phyloP scores from a whole-genome alignment of 2,888 invertebrate species.

The Macrosiphum euphorbiae region DNA sequence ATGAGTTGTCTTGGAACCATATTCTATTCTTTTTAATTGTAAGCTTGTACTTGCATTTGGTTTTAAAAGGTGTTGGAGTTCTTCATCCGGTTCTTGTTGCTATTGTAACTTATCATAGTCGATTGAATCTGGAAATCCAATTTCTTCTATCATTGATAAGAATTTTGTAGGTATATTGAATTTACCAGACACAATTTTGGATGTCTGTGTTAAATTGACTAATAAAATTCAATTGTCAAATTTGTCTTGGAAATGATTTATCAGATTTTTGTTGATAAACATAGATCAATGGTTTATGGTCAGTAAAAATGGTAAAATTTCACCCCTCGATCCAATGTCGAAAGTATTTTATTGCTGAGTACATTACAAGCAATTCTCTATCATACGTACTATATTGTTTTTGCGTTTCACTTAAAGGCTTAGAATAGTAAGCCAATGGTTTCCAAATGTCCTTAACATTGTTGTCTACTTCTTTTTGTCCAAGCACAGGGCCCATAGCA shows the following conservation, averaged over 20 bases:
- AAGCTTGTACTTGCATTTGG: background rate
- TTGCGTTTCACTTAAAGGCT: slow-evolving; percentile 67
- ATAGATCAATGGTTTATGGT: slow-evolving; percentile 65
- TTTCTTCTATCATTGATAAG: slow-evolving; percentile 61
- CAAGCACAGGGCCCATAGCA: slow-evolving; percentile 70
- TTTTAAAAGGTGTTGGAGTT: too few species aligned
- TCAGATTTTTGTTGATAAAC: too few species aligned
- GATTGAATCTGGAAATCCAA: background rate
- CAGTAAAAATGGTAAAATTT: slow-evolving; percentile 65
- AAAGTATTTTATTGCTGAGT: slow-evolving; percentile 61
- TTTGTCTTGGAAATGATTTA: slow-evolving; percentile 56
- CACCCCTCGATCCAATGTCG: slow-evolving; percentile 65
- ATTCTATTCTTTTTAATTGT: background rate
- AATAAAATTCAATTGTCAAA: slow-evolving; percentile 58
- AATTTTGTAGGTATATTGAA: slow-evolving; percentile 63
- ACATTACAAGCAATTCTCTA: slow-evolving; percentile 66
- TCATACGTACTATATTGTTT: slow-evolving; percentile 70
- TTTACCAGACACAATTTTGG: slow-evolving; percentile 51
- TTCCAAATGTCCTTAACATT: background rate
- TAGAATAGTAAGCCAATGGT: slow-evolving; percentile 66
- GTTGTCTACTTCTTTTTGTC: slow-evolving; percentile 67
- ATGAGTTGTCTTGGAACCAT: background rate
- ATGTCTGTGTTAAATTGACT: slow-evolving; percentile 65
- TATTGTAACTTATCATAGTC: slow-evolving; percentile 9
- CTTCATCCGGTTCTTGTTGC: slow-evolving; percentile 23